Evolutionary conservation across 2,888 invertebrate genomes (phyloP), one percentile per base, ranked within the genome.

Genomic region (Drosophila anomalipes): DNA sequence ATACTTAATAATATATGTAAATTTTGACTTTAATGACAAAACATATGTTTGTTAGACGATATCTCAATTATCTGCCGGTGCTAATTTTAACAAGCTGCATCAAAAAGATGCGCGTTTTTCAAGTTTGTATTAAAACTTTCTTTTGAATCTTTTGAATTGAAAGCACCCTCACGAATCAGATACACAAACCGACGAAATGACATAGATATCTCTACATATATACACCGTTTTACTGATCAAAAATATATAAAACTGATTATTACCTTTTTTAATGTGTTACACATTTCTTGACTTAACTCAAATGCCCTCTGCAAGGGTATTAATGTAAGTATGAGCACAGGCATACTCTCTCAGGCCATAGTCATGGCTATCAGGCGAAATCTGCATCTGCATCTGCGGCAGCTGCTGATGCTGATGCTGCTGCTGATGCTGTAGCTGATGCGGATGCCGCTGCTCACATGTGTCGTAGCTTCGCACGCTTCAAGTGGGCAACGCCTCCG

Each of bases 401-500:
- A 61, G 83, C 73, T 62, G 71, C 63, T 65, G 68, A 57, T 62
- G 33, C 16, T 41, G 41, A 22, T 28, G 60, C 22, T 54, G 49
- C 22, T 49, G 66, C 44, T 37, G 49, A 28, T 49, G 66, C 44
- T 65, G 47, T 39, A 30, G 53, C 61, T 60, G 76, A 35, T 79
- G 65, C 47, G 62, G 76, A 51, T 73, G 74, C 51, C 71, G 76
- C 51, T 80, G 80, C 70, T 75, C 71, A 81, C 70, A 74, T 82
- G 75, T 73, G 67, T 73, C 68, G 62, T 65, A 54, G 69, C 58
- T 64, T 81, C 70, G 78, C 76, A 77, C 79, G 70, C 78, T 79
- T 79, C 79, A 82, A 85, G 79, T 79, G 79, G 78, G 83, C 70
- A 68, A 78, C 84, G 86, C 84, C 84, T 87, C 62, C 69, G 67